Conservation (phyloP, 1,140 invertebrate species). For the Episyrphus balteatus region DNA sequence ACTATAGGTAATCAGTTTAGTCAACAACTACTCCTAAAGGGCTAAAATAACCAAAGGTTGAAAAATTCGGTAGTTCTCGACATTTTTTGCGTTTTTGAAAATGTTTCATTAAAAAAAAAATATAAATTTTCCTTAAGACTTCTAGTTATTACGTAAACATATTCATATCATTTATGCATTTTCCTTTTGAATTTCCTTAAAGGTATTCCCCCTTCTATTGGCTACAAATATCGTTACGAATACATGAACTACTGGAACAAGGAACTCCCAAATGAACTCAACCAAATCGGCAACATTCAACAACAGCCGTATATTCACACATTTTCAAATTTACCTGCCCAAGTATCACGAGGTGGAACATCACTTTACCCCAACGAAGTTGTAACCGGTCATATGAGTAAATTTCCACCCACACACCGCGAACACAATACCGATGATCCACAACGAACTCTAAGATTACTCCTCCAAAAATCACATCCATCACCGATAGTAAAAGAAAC, state of each 20-base stretch:
- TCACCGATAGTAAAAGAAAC: slow-evolving; percentile 13
- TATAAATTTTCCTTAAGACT: no score
- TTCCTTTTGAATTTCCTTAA: slow-evolving; percentile 15
- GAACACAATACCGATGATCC: slow-evolving; percentile 30
- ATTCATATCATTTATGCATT: no score
- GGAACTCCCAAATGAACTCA: slow-evolving; percentile 48
- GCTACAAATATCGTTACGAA: slow-evolving; percentile 49
- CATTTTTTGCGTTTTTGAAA: no score
- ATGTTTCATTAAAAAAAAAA: no score
- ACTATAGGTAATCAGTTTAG: no score
- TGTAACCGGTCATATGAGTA: slow-evolving; percentile 34
- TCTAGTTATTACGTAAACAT: no score
- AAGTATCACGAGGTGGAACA: background rate
- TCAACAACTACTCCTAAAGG: no score
- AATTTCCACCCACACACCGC: slow-evolving; percentile 18
- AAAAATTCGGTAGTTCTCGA: no score
- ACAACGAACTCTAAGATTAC: slow-evolving; percentile 24
- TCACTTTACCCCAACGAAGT: slow-evolving; percentile 14
- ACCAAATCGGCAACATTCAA: slow-evolving; percentile 37
- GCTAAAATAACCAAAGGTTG: no score
- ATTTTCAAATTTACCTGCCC: background rate
- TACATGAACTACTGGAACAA: slow-evolving; percentile 66
- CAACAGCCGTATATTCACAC: slow-evolving; percentile 13
- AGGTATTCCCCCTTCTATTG: slow-evolving; percentile 56
- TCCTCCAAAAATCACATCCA: slow-evolving; percentile 19